Evolutionary conservation across 2,797 vertebrate species (phyloP).

Genomic region (Gymnoscopelus microlampas): DNA sequence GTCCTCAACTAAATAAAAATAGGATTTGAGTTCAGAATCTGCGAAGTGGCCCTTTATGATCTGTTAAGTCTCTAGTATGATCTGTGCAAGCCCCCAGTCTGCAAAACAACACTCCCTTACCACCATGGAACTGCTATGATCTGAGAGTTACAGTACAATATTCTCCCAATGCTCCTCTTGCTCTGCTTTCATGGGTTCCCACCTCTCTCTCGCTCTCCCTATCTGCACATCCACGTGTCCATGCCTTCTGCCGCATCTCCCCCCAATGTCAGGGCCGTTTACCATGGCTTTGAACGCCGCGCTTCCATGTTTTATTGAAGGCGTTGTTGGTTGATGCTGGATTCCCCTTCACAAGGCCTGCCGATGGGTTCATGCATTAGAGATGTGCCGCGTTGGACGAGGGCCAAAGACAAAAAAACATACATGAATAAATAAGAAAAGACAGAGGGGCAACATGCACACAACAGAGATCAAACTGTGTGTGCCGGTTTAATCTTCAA

Average conservation of each 20-base stretch:
- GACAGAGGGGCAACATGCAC: background rate
- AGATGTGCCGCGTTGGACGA: constrained; percentile 67
- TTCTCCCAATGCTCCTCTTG: background rate
- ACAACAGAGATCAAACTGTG: background rate
- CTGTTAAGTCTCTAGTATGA: background rate
- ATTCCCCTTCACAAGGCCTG: constrained; percentile 73
- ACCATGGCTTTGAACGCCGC: constrained; percentile 82
- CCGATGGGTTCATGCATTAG: constrained; percentile 81
- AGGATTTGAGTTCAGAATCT: too few species aligned
- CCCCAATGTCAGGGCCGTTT: constrained; percentile 77
- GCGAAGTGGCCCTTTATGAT: too few species aligned
- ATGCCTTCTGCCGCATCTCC: constrained; percentile 62
- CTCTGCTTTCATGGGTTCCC: constrained; percentile 13
- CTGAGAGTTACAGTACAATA: too few species aligned
- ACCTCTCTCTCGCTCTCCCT: constrained; percentile 42
- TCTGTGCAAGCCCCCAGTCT: constrained; percentile 22
- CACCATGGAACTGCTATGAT: constrained; percentile 18
- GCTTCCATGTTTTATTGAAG: constrained; percentile 83
- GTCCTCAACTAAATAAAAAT: too few species aligned
- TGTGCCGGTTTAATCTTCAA: constrained; percentile 34
- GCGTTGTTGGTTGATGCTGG: constrained; percentile 80
- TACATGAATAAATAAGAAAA: constrained; percentile 21
- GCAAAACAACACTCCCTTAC: constrained; percentile 27
- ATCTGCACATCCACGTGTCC: constrained; percentile 21
- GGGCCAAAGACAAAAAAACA: constrained; percentile 50